Evolutionary conservation across 2,888 invertebrate genomes (phyloP).

Genomic region (Anodontia alba): DNA sequence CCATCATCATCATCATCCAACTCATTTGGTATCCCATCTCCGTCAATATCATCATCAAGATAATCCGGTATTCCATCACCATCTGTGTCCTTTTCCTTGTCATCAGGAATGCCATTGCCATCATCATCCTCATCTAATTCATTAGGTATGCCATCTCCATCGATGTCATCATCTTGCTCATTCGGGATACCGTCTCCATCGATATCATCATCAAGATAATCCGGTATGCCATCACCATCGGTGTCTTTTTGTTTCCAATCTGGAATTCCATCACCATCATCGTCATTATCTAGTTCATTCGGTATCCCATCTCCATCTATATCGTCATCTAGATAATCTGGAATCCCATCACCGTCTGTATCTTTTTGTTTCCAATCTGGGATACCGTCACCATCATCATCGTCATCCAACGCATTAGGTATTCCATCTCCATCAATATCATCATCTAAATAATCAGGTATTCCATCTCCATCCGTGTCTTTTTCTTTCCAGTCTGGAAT

Average conservation of each 20-base stretch:
- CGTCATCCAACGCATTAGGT: constrained; percentile 65
- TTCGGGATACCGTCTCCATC: constrained; percentile 79
- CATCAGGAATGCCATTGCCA: constrained; percentile 78
- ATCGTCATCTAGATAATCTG: constrained; percentile 71
- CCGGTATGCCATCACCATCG: constrained; percentile 80
- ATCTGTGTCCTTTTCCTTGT: constrained; percentile 74
- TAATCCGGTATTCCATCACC: constrained; percentile 82
- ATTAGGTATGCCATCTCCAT: constrained; percentile 77
- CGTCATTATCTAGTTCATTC: constrained; percentile 60
- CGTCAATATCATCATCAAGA: constrained; percentile 76
- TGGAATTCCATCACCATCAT: constrained; percentile 79
- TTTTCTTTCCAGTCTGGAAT: constrained; percentile 76
- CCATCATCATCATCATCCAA: constrained; percentile 67
- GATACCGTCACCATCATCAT: constrained; percentile 76
- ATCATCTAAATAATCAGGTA: constrained; percentile 69
- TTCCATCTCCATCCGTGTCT: constrained; percentile 72
- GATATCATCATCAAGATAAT: constrained; percentile 74
- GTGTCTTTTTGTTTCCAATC: constrained; percentile 72
- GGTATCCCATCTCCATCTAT: constrained; percentile 73
- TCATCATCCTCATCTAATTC: constrained; percentile 73
- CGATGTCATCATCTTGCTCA: constrained; percentile 62
- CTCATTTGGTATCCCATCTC: constrained; percentile 81
- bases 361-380: constrained; percentile 75
- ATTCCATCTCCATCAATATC: constrained; percentile 78
- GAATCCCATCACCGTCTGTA: constrained; percentile 79